Conservation (phyloP, 2,888 invertebrate genomes). For the Caenorhabditis sp. region DNA sequence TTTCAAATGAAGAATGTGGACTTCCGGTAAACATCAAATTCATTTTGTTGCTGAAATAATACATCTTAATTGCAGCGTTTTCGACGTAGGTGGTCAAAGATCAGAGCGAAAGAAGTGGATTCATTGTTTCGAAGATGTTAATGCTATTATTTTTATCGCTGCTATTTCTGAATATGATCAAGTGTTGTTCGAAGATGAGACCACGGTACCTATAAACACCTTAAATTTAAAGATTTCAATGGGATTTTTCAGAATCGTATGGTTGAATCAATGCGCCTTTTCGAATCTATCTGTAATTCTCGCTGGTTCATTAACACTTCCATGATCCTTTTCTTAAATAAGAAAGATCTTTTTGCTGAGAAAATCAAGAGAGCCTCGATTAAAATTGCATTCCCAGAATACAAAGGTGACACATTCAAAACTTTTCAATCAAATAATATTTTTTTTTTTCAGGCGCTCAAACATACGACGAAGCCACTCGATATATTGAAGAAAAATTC, state of each 20-base stretch:
- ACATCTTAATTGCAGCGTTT: conserved; percentile 60
- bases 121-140: conserved; percentile 69
- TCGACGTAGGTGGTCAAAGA: conserved; percentile 70
- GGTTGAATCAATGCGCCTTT: conserved; percentile 70
- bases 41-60: not conserved
- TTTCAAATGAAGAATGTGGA: conserved; percentile 71
- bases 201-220: conserved; percentile 51
- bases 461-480: conserved; percentile 95
- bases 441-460: conserved; percentile 79
- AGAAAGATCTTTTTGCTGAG: conserved; percentile 69
- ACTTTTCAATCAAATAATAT: too few relatives aligned
- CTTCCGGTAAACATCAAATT: conserved; percentile 53
- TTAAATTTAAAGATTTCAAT: not conserved
- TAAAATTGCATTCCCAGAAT: conserved; percentile 67
- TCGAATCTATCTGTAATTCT: conserved; percentile 70
- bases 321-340: conserved; percentile 71
- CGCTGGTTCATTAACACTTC: conserved; percentile 71
- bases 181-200: conserved; percentile 70
- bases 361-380: conserved; percentile 64
- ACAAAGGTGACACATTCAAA: too few relatives aligned
- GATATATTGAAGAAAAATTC: conserved; percentile 99
- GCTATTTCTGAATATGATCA: conserved; percentile 68
- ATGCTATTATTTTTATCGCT: conserved; percentile 68
- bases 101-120: conserved; percentile 68
- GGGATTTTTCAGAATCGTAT: conserved; percentile 67